Percentiles rank a stretch among this genome's conserved stretches.
Conservation (phyloP, 2,797 vertebrate genomes). For the Chelmon rostratus region DNA sequence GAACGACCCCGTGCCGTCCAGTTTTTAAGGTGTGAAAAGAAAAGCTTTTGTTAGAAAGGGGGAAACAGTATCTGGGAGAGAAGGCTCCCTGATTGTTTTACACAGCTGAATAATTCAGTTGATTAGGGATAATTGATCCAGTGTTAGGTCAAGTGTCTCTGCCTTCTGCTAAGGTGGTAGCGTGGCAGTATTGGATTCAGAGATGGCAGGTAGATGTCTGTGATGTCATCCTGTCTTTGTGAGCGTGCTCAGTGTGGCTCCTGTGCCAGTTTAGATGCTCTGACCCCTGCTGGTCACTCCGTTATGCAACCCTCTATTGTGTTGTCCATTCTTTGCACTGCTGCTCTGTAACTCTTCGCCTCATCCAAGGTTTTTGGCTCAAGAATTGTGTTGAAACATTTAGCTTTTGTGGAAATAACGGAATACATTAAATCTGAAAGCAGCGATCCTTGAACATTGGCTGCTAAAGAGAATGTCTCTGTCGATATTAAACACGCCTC, state of each 20-base stretch:
- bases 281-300: conserved; percentile 75
- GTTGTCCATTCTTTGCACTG: neutral
- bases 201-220: conserved; percentile 62
- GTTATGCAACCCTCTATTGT: conserved; percentile 23
- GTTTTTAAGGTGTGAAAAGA: conserved; percentile 49
- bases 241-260: conserved; percentile 34
- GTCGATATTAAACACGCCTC: neutral
- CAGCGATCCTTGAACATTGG: neutral
- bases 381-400: neutral
- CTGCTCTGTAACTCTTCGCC: neutral
- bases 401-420: neutral
- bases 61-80: conserved; percentile 54
- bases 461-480: neutral
- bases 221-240: conserved; percentile 60
- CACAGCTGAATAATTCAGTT: conserved; percentile 79
- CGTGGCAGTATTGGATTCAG: conserved; percentile 56
- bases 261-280: conserved; percentile 41
- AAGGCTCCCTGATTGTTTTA: conserved; percentile 66
- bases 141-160: conserved; percentile 74
- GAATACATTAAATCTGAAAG: neutral
- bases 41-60: conserved; percentile 43
- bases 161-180: conserved; percentile 55
- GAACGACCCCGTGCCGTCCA: neutral
- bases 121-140: conserved; percentile 73
- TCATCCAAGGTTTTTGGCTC: neutral